Conservation (phyloP, 1,140 invertebrate species). For the Potamilus streckersoni region DNA sequence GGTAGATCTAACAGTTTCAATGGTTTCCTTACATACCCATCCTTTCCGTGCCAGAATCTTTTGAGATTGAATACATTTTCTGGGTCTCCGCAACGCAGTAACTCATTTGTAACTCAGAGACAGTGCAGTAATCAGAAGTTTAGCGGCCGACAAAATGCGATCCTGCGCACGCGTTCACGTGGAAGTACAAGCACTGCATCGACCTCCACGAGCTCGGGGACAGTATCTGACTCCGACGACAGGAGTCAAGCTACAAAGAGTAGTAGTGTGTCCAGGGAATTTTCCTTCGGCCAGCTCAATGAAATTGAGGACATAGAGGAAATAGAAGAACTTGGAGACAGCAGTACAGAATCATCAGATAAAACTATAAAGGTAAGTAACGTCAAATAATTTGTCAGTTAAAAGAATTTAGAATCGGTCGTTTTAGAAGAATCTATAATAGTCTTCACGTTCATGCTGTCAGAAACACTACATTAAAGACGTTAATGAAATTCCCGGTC, state of each 20-base stretch:
- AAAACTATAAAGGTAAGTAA: no score
- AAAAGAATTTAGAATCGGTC: no score
- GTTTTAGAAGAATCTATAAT: no score
- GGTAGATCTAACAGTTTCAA: constrained; percentile 28
- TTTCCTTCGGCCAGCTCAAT: constrained; percentile 20
- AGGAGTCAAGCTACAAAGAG: constrained; percentile 20
- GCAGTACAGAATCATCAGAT: no score
- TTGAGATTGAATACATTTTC: constrained; percentile 12
- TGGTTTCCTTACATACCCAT: constrained; percentile 6
- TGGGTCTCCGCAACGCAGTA: constrained; percentile 14
- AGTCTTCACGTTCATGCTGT: no score
- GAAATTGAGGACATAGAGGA: constrained; percentile 30
- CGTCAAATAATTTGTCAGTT: no score
- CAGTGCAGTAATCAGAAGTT: no score
- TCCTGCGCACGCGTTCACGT: constrained; percentile 25
- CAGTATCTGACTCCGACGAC: constrained; percentile 19
- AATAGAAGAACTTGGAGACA: constrained; percentile 10
- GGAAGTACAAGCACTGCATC: constrained; percentile 31
- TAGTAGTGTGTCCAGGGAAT: constrained; percentile 18
- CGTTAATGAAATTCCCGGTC: no score
- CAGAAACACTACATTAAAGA: no score
- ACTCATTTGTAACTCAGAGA: no score
- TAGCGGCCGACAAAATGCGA: constrained; percentile 18
- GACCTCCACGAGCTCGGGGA: constrained; percentile 30
- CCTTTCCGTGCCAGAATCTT: neutral